Evolutionary conservation across 2,888 invertebrate species (phyloP), one percentile per base, ranked within the genome.

Genomic region (Mimas tiliae): DNA sequence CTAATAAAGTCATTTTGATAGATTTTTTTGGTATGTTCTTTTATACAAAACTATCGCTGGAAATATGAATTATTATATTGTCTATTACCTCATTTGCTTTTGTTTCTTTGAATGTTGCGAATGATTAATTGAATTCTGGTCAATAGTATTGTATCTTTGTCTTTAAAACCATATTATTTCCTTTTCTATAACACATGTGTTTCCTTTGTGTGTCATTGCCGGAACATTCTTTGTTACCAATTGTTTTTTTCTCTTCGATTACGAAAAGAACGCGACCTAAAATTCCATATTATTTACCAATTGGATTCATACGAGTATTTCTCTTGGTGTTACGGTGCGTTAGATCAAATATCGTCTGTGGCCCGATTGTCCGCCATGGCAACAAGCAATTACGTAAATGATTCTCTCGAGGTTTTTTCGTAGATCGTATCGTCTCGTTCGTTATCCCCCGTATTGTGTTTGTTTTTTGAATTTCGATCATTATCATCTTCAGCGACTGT

Each of bases 381-480:
- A 83, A 83, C 82, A 75, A 70, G 68, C 80, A 74, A 77, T 82
- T 80, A 76, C 75, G 73, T 76, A 75, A 76, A 74, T 73, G 74
- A 72, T 75, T 71, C 75, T 74, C 58, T 50, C 19, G 19, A 19
- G 8, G 68, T 72, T 77, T 76, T 70, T 74, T 73, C 73, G 69
- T 34, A 72, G 72, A 70, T 72, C 71, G 72, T 77, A 74, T 73
- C 69, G 75, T 71, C 70, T 70, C 66, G 75, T 78, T 69, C 71
- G 71, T 76, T 76, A 78, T 76, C 74, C 75, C 72, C 69, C 68
- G 66, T 69, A 68, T 67, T 72, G 70, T 71, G 68, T 71, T 64
- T 67, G 70, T 66, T 70, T 70, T 74, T 74, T 69, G 68, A 66
- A 66, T 69, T 71, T 64, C 66, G 66, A 69, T 68, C 69, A 67